Percentiles rank a stretch among this genome's conserved stretches.
Evolutionary conservation across 2,113 vertebrate genomes (phyloP).

Genomic region (Siniperca chuatsi): DNA sequence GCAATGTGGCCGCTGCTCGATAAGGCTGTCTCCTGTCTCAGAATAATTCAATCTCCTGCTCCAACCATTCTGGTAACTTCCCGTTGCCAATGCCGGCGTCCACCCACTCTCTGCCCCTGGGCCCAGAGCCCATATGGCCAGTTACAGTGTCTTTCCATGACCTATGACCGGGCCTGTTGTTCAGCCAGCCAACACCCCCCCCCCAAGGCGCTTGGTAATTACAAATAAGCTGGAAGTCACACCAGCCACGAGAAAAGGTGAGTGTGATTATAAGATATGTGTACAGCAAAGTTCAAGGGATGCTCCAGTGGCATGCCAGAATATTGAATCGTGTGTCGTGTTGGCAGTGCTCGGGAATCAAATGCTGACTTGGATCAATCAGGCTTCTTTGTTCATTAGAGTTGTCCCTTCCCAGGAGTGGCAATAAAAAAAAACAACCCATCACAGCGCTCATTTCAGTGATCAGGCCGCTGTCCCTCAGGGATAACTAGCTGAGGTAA

Average conservation of each 20-base stretch:
- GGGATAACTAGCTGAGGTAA: conserved; percentile 58
- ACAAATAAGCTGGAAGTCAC: conserved; percentile 75
- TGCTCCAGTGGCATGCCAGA: conserved; percentile 40
- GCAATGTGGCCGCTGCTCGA: conserved; percentile 71
- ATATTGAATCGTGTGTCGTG: conserved; percentile 33
- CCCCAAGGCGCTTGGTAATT: conserved; percentile 67
- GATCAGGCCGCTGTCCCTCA: conserved; percentile 53
- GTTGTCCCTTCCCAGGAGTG: conserved; percentile 42
- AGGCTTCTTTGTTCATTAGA: conserved; percentile 71
- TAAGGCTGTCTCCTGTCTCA: conserved; percentile 68
- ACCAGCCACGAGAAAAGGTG: conserved; percentile 62
- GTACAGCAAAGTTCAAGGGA: conserved; percentile 62
- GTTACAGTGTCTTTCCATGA: conserved; percentile 56
- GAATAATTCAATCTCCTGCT: conserved; percentile 67
- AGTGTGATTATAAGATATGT: conserved; percentile 70
- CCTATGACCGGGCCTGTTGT: conserved; percentile 71
- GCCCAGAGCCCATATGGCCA: conserved; percentile 67
- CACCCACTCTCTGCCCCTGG: conserved; percentile 48
- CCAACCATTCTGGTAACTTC: conserved; percentile 46
- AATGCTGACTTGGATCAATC: conserved; percentile 65
- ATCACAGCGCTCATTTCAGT: conserved; percentile 54
- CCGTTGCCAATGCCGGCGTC: conserved; percentile 26
- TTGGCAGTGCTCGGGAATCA: conserved; percentile 39
- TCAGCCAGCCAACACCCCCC: conserved; percentile 52
- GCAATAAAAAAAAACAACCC: conserved; percentile 45